phyloP scores from a whole-genome alignment of 1,140 invertebrate genomes.

The Brachionus asplanchnoidis region DNA sequence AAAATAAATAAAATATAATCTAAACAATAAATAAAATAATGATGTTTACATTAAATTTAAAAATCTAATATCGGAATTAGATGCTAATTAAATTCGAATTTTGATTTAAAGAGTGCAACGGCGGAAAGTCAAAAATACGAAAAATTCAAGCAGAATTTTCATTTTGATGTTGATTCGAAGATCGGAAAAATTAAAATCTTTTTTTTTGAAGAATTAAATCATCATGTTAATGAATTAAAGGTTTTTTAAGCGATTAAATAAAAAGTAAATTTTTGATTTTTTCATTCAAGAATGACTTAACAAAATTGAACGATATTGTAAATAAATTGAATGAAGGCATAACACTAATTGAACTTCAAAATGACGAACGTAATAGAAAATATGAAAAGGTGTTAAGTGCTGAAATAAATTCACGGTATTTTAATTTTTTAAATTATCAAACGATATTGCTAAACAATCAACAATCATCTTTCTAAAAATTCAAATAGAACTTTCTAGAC shows the following conservation, averaged over 20 bases:
- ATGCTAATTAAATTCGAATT: not conserved
- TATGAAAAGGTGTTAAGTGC: conserved; percentile 53
- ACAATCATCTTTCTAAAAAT: too few species aligned
- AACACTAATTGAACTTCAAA: conserved; percentile 51
- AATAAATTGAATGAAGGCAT: conserved; percentile 53
- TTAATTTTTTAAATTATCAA: too few species aligned
- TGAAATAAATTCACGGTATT: conserved; percentile 54
- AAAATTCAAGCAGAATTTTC: not conserved
- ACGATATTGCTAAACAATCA: too few species aligned
- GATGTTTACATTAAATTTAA: too few species aligned
- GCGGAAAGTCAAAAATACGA: not conserved
- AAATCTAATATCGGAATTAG: too few species aligned
- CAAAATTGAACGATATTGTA: conserved; percentile 51
- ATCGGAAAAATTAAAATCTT: not conserved
- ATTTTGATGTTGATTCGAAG: not conserved
- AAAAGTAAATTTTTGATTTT: not conserved
- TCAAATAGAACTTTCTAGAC: too few species aligned
- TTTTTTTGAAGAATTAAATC: not conserved
- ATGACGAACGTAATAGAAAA: conserved; percentile 50
- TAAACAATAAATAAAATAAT: too few species aligned
- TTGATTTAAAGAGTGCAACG: not conserved
- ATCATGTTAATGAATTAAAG: not conserved
- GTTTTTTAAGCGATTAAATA: not conserved
- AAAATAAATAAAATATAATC: too few species aligned
- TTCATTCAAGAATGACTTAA: not conserved